Conservation (phyloP, 2,797 vertebrate species). For the Falco peregrinus region DNA sequence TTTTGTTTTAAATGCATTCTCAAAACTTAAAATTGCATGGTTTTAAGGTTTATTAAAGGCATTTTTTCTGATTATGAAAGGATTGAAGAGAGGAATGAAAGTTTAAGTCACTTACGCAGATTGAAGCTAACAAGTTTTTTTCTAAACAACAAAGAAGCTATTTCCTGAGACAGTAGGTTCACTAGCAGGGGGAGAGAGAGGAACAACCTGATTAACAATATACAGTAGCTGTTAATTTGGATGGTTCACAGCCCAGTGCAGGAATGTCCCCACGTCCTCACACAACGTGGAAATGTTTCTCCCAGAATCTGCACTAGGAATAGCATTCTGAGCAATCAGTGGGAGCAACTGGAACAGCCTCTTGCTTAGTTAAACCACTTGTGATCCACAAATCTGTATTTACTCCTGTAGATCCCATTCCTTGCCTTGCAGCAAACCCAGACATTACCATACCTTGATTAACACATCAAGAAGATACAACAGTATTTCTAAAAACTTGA, state of each 20-base stretch:
- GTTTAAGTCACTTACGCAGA: background rate
- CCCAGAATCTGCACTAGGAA: background rate
- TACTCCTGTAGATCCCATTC: background rate
- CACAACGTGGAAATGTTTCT: background rate
- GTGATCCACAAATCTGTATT: background rate
- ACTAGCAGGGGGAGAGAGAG: background rate
- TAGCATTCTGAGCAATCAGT: background rate
- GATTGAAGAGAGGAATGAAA: background rate
- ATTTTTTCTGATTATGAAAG: background rate
- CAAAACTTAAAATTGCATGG: background rate
- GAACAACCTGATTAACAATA: background rate
- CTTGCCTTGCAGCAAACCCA: background rate
- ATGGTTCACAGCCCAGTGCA: background rate
- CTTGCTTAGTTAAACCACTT: background rate
- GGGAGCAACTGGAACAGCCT: background rate
- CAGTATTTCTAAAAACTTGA: background rate
- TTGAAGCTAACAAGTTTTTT: background rate
- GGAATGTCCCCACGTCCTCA: background rate
- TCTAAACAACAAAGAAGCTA: background rate
- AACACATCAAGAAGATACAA: background rate
- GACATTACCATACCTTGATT: background rate
- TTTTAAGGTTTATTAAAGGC: background rate
- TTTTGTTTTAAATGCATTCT: background rate
- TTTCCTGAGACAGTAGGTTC: background rate
- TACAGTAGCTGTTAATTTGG: background rate